A percentile compares a stretch with the other conserved stretches of the same genome.
Evolutionary conservation across 2,888 invertebrate genomes (phyloP).

Genomic region (Acrobasis consociella): DNA sequence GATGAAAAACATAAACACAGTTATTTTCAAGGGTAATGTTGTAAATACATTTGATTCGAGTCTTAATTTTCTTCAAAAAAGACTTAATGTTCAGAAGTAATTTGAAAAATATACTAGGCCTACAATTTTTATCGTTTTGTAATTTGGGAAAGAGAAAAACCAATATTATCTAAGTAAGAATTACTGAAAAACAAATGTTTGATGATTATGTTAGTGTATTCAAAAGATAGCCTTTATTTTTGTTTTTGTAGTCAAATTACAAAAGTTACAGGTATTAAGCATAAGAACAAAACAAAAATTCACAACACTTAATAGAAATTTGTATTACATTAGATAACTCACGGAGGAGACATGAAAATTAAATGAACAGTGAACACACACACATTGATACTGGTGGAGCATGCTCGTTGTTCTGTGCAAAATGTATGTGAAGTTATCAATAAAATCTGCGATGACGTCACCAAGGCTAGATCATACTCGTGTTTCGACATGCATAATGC

Average conservation of each 20-base stretch:
- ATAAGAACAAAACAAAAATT: not conserved
- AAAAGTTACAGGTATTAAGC: too few species aligned
- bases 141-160: too few species aligned
- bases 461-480: slow-evolving; percentile 55
- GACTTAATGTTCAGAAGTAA: too few species aligned
- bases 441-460: slow-evolving; percentile 56
- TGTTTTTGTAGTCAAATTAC: too few species aligned
- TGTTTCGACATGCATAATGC: slow-evolving; percentile 57
- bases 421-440: slow-evolving; percentile 39
- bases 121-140: too few species aligned
- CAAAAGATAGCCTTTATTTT: too few species aligned
- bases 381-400: slow-evolving; percentile 18
- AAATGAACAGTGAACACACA: not conserved
- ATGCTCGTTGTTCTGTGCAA: slow-evolving; percentile 26
- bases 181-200: too few species aligned
- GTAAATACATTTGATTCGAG: not conserved
- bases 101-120: too few species aligned
- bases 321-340: not conserved
- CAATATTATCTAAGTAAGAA: too few species aligned
- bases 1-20: slow-evolving; percentile 8
- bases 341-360: not conserved
- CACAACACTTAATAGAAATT: not conserved
- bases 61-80: not conserved
- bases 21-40: slow-evolving; percentile 3
- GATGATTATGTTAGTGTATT: too few species aligned